Conservation (phyloP, 2,888 invertebrate genomes). For the Dolichopus griseipennis region DNA sequence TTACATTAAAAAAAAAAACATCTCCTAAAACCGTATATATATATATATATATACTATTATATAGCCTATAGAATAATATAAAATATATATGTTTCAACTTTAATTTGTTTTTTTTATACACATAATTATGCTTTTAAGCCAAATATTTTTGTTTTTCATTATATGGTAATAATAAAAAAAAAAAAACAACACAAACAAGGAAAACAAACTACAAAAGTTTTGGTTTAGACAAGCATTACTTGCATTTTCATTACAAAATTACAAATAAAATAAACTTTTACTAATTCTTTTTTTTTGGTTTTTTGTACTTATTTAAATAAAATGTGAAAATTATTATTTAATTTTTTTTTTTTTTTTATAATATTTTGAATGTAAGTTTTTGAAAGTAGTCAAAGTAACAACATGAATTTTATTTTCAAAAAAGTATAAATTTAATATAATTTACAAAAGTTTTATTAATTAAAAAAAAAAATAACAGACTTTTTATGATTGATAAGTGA, state of each 20-base stretch:
- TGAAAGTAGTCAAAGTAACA: too few relatives aligned
- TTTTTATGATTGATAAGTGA: too few relatives aligned
- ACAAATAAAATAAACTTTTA: background rate
- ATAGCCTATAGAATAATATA: background rate
- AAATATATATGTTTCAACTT: background rate
- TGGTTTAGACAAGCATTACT: background rate
- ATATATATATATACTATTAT: too few relatives aligned
- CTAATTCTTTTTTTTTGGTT: too few relatives aligned
- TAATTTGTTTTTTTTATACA: background rate
- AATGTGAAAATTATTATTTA: too few relatives aligned
- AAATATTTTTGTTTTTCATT: background rate
- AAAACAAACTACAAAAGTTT: background rate
- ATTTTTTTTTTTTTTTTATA: too few relatives aligned
- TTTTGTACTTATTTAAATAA: too few relatives aligned
- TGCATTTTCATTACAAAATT: background rate
- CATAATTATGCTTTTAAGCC: background rate
- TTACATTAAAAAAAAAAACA: background rate
- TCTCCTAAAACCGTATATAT: background rate
- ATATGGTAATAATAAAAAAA: background rate
- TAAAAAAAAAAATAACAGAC: too few relatives aligned
- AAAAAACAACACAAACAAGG: background rate
- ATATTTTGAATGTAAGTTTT: too few relatives aligned
- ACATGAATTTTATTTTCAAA: too few relatives aligned
- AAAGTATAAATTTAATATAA: too few relatives aligned
- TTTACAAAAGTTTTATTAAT: too few relatives aligned